Conservation (phyloP, 2,888 invertebrate genomes). For the Amphipyra tragopoginis region DNA sequence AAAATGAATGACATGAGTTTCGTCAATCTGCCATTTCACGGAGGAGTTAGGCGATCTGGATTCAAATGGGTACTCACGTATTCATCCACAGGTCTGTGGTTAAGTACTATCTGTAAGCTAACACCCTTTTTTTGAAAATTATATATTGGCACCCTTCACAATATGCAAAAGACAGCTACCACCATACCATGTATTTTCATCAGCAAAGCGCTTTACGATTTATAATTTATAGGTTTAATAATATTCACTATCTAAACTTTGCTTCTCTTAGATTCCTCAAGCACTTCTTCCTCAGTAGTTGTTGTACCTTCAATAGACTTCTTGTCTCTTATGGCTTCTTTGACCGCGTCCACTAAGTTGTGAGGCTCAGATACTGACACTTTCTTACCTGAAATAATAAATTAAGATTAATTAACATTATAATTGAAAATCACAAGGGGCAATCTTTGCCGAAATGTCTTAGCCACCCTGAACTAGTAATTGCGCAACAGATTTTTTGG, state of each 20-base stretch:
- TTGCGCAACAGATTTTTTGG: no score
- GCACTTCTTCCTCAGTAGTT: conserved; percentile 72
- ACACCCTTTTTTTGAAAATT: no score
- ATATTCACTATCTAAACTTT: conserved; percentile 73
- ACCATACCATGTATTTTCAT: conserved; percentile 5
- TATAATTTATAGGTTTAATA: conserved; percentile 20
- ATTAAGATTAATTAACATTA: neutral
- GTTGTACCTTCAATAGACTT: conserved; percentile 70
- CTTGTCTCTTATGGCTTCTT: conserved; percentile 89
- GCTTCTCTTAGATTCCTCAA: conserved; percentile 83
- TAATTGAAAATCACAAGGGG: no score
- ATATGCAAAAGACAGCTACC: neutral
- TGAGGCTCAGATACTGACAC: conserved; percentile 90
- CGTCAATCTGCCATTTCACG: no score
- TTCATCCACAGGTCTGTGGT: no score
- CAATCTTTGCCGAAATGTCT: no score
- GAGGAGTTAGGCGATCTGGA: no score
- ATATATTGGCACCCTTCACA: no score
- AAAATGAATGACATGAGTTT: no score
- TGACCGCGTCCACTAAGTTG: conserved; percentile 90
- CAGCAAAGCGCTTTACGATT: conserved; percentile 38
- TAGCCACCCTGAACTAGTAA: no score
- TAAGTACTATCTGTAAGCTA: no score
- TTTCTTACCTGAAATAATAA: conserved; percentile 90
- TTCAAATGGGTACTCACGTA: no score